These are phyloP conservation scores for Medauroidea extradentata DNA, from an alignment of 1,140 invertebrate species.

Conservation along the genomic window DNA sequence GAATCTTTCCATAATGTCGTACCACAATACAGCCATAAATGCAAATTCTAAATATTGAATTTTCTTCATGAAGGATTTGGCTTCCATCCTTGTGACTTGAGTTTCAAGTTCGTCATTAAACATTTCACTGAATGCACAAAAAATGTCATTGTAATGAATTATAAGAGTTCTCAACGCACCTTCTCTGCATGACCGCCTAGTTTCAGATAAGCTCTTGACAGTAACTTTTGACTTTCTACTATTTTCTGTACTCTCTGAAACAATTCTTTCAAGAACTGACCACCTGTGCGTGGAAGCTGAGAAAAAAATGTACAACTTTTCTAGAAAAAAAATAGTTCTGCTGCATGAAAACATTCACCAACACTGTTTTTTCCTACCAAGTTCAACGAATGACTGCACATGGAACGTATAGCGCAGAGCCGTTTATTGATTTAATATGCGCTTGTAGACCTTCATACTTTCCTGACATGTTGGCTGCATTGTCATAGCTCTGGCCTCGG, in stretches of 20 bases:
- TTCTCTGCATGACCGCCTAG: slow-evolving; percentile 21
- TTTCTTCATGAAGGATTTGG: slow-evolving; percentile 7
- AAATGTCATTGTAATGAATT: not conserved
- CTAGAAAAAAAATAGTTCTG: slow-evolving; percentile 25
- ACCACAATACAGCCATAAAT: slow-evolving; percentile 17
- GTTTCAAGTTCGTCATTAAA: too few species aligned
- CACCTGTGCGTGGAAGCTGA: slow-evolving; percentile 28
- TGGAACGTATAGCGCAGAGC: slow-evolving; percentile 16
- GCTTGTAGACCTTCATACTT: slow-evolving; percentile 30
- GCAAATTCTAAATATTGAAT: slow-evolving; percentile 18
- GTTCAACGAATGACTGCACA: slow-evolving; percentile 20
- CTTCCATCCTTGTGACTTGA: not conserved
- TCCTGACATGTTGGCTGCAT: slow-evolving; percentile 37
- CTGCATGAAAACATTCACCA: slow-evolving; percentile 7
- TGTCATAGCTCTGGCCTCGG: slow-evolving; percentile 37
- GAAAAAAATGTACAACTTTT: slow-evolving; percentile 33
- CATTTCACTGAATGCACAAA: not conserved
- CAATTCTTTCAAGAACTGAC: slow-evolving; percentile 1
- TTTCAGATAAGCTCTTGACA: slow-evolving; percentile 17
- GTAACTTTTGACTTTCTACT: not conserved
- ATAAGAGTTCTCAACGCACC: slow-evolving; percentile 11
- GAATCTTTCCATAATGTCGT: slow-evolving; percentile 19
- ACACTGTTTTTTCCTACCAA: slow-evolving; percentile 13
- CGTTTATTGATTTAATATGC: slow-evolving; percentile 20
- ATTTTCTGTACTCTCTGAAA: not conserved